Base-by-base conservation (phyloP, 1,140 invertebrate species). In the Hermetia illucens region DNA sequence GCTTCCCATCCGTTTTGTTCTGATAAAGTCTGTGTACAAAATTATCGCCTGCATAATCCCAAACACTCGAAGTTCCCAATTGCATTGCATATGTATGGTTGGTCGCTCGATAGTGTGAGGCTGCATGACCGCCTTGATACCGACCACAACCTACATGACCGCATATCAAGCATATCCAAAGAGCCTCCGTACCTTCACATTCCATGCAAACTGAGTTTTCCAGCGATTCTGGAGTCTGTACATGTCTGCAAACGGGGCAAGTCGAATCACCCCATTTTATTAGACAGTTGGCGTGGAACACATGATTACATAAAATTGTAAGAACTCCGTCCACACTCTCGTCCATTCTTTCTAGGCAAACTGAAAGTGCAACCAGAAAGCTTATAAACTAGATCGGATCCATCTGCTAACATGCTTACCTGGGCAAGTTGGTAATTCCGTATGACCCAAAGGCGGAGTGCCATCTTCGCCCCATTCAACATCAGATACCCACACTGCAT, bases 101-200 rank as follows among this genome's bases (percentile, higher is more conserved):
- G 0, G 95, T 96, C 31, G 86, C 79, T 34, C 84, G 65, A 64
- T 94, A 98, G 64, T 99, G 96, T 44, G 76, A 73, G 2, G 77
- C 78, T 1, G 79, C 79, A 52, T 83, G 79, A 0, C 78, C 75
- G 17, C 71, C 66, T 22, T 60, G 58, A 38, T 51, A 71, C 46
- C 88, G 66, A 12, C 92, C 91, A 68, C 96, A 99, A 24, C 95
- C 96, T 31, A 98, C 81, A 64, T 98, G 85, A 10, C 95, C 96
- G 65, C 96, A 99, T 44, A 98, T 94, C 13, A 99, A 65, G 62
- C 96, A 99, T 45, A 98, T 97, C 96, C 96, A 99, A 1, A 98
- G 64, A 43, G 87, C 85, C 57, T 93, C 82, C 0, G 67, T 67
- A 52, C 55, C 47, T 41, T 62, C 76, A 65, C 92, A 95, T 53